A percentile compares a stretch with the other conserved stretches of the same genome.
These are phyloP conservation scores for Lagopus muta DNA, from an alignment of 2,113 vertebrate genomes.

Conservation along the genomic window DNA sequence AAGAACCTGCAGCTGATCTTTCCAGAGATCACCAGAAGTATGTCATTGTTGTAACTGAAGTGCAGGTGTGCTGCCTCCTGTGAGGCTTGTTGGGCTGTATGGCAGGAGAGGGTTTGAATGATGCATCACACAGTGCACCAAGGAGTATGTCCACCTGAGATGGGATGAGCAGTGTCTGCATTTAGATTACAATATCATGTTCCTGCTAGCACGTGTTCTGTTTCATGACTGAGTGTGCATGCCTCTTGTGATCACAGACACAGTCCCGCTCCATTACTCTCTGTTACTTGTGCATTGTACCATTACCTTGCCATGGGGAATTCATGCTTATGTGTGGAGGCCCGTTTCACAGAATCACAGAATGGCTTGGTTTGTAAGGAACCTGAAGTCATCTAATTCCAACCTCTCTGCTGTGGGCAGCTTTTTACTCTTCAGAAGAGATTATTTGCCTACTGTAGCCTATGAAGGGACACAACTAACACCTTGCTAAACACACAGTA, in stretches of 20 bases:
- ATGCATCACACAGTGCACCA: neutral
- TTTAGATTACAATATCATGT: neutral
- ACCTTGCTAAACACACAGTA: neutral
- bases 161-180: fast-evolving
- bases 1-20: neutral
- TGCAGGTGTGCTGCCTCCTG: neutral
- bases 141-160: neutral
- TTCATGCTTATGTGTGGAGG: neutral
- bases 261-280: neutral
- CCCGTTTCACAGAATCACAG: neutral
- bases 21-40: too few relatives aligned
- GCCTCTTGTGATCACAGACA: neutral
- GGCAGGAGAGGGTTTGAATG: neutral
- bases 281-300: neutral
- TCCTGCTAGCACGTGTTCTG: neutral
- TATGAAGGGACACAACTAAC: fast-evolving
- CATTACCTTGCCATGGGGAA: neutral
- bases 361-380: neutral
- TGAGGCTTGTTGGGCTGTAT: neutral
- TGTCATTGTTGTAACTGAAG: too few relatives aligned
- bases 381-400: neutral
- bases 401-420: neutral
- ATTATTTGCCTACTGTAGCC: neutral
- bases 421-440: neutral
- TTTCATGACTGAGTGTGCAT: neutral